These are phyloP conservation scores for Eidolon helvum DNA, from an alignment of 2,113 vertebrate species.

Conservation along the genomic window DNA sequence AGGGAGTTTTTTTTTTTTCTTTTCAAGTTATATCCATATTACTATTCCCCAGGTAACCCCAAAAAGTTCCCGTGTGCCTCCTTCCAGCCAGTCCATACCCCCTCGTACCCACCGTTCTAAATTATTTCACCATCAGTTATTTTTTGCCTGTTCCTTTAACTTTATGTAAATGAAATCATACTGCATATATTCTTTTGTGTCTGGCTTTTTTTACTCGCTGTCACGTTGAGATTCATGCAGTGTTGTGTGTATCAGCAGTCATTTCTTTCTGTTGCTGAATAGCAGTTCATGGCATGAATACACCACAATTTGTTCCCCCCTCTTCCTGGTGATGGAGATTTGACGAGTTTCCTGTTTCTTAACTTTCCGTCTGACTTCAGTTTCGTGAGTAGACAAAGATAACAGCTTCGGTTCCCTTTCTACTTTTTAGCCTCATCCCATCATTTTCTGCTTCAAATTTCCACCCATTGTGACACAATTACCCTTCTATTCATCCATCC, in stretches of 20 bases:
- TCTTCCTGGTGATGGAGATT: not conserved
- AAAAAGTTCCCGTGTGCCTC: not conserved
- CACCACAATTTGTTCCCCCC: not conserved
- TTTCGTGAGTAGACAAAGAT: not conserved
- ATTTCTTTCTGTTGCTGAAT: not conserved
- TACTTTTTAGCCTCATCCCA: not conserved
- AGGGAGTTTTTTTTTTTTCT: not conserved
- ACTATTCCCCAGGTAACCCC: not conserved
- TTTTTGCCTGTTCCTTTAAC: not conserved
- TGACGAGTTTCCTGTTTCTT: not conserved
- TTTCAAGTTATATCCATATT: not conserved
- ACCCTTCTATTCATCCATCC: not conserved
- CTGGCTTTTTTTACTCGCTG: not conserved
- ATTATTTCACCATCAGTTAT: not conserved
- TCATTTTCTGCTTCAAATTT: not conserved
- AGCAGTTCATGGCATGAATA: not conserved
- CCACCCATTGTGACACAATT: not conserved
- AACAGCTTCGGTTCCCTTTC: not conserved
- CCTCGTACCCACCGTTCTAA: not conserved
- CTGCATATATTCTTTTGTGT: not conserved
- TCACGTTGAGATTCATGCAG: not conserved
- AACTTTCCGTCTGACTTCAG: not conserved
- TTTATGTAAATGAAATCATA: conserved; percentile 11
- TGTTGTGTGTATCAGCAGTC: not conserved
- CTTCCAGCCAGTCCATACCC: not conserved